Base-by-base conservation (phyloP, 2,888 invertebrate species). In the Drosophila macrospina region DNA sequence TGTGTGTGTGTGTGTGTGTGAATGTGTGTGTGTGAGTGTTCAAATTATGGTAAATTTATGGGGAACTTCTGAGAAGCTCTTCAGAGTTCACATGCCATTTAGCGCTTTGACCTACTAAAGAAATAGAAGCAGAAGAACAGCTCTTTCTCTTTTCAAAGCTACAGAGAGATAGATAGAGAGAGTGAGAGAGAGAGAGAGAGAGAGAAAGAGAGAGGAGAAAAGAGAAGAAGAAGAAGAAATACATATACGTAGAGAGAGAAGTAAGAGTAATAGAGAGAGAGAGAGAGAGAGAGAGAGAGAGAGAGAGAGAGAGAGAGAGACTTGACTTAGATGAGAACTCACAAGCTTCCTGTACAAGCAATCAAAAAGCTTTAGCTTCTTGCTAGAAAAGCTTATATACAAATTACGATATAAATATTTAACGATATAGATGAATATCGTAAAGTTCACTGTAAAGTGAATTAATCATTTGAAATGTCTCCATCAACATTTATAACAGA, bases 41-140 rank as follows among this genome's bases (percentile, higher is more conserved):
- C 13, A 32, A 50, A n/a, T 44, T 57, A 30, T 44, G 26, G 30
- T 41, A 42, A 42, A 30, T 34, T 57, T 32, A 16, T 30, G 30
- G 45, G 26, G 7, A 26, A 32, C 13, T 26, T 52, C 52, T 44
- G 28, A 20, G 34, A 32, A 30, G 37, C 37, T 61, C 55, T 61
- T 39, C 24, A 61, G 15, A 54, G 39, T 41, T 45, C 60, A 36
- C 44, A 28, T 61, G 60, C 54, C 60, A 61, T 44, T 54, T 61
- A 54, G 13, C 16, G 32, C 39, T 47, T 55, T 55, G 62, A 62
- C 62, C 62, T 32, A 62, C 45, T 41, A 55, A 28, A 5, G 13
- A 24, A 44, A 10, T n/a, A 20, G 4, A 41, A n/a, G 20, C 13
- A 2, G 30, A 20, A 2, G 5, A 6, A 3, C 41, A 24, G 6